Percentiles rank a stretch among this genome's conserved stretches.
phyloP scores from a whole-genome alignment of 2,888 invertebrate species.

The Willowsia nigromaculata region DNA sequence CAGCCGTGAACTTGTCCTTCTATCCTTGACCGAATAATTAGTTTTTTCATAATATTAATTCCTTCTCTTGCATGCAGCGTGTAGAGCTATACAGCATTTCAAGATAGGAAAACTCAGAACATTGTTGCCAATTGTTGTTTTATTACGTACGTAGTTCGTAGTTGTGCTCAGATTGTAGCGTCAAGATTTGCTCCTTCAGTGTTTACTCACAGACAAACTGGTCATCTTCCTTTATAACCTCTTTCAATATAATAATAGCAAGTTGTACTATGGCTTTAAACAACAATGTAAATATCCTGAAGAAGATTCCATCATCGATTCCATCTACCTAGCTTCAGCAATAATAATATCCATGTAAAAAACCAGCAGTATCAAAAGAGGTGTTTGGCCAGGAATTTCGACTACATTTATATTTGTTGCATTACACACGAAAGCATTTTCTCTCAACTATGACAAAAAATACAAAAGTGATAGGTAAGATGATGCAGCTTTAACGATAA shows the following conservation, averaged over 20 bases:
- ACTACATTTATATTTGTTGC: background rate
- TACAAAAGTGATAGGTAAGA: background rate
- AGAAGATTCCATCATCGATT: background rate
- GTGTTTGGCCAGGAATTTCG: background rate
- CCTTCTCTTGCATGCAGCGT: background rate
- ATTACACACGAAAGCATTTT: background rate
- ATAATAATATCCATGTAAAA: background rate
- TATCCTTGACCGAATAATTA: slow-evolving; percentile 68
- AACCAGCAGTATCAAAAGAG: background rate
- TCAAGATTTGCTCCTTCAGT: background rate
- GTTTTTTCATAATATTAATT: slow-evolving; percentile 43
- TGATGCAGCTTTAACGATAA: background rate
- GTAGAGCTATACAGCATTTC: too few relatives aligned
- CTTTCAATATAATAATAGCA: slow-evolving; percentile 10
- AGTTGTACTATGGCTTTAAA: background rate
- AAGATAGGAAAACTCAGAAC: too few relatives aligned
- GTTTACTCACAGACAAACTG: background rate
- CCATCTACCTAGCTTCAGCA: background rate
- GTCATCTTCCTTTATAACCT: background rate
- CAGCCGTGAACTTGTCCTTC: slow-evolving; percentile 53
- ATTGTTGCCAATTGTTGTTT: too few relatives aligned
- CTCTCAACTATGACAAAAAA: background rate
- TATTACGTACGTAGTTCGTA: too few relatives aligned
- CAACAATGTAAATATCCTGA: background rate
- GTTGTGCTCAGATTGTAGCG: background rate